Conservation (phyloP, 2,113 vertebrate species). For the Vulpes vulpes region DNA sequence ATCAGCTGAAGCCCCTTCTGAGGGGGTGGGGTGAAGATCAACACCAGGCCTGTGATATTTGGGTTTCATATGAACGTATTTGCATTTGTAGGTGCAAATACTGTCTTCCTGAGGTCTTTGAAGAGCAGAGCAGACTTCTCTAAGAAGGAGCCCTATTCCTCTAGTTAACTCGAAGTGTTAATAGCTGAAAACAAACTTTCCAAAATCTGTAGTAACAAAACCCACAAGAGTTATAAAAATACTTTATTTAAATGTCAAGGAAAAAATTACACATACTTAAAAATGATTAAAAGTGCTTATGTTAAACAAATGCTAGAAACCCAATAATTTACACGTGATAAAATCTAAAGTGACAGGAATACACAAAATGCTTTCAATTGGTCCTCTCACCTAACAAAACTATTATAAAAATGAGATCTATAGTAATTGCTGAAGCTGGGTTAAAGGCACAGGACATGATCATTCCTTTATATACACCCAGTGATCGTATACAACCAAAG, state of each 20-base stretch:
- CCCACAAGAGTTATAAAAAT: conserved; percentile 63
- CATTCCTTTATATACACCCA: neutral
- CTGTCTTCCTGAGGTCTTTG: neutral
- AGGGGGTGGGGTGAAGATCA: neutral
- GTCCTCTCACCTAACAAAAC: neutral
- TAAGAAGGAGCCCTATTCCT: neutral
- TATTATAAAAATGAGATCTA: neutral
- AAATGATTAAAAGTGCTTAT: neutral
- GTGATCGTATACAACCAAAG: neutral
- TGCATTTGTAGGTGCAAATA: neutral
- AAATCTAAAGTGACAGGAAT: neutral
- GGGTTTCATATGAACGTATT: rapidly evolving
- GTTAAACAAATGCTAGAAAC: conserved; percentile 35
- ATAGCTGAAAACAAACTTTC: neutral
- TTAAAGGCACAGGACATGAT: neutral
- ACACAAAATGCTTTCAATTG: neutral
- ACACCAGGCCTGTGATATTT: rapidly evolving
- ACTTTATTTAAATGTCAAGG: conserved; percentile 75
- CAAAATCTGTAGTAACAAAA: conserved; percentile 15
- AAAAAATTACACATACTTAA: conserved; percentile 37
- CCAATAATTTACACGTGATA: neutral
- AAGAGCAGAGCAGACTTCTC: neutral
- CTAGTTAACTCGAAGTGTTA: neutral
- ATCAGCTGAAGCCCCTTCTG: neutral
- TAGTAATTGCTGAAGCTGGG: neutral